Percentiles rank a stretch among this genome's conserved stretches.
Evolutionary conservation across 2,113 vertebrate genomes (phyloP).

Genomic region (Spheniscus mendiculus): DNA sequence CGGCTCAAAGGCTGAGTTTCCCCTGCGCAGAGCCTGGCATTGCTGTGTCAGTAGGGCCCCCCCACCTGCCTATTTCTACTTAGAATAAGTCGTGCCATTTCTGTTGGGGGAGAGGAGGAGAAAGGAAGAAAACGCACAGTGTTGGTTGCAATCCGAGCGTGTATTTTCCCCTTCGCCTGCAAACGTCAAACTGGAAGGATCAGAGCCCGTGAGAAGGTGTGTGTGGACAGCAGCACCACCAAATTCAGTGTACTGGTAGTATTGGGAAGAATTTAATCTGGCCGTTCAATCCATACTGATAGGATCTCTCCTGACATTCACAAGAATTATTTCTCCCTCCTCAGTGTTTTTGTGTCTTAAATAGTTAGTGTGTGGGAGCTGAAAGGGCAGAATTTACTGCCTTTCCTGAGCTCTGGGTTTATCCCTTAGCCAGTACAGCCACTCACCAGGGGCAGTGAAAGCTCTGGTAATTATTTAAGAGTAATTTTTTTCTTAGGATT

Average conservation of each 20-base stretch:
- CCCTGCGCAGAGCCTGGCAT: background rate
- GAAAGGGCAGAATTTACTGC: background rate
- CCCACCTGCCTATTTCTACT: background rate
- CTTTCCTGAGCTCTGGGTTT: background rate
- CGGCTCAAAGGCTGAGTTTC: background rate
- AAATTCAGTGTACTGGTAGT: background rate
- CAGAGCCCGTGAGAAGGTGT: background rate
- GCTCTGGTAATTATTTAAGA: background rate
- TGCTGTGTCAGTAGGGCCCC: too few species aligned
- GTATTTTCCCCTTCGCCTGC: background rate
- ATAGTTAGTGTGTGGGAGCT: background rate
- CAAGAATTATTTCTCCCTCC: background rate
- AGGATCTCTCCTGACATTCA: background rate
- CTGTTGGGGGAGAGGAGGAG: background rate
- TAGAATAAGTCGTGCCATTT: background rate
- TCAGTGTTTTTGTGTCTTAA: background rate
- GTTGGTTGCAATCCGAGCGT: background rate
- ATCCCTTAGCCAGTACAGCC: background rate
- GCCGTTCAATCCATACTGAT: background rate
- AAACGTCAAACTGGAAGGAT: rapidly evolving
- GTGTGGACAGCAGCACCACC: background rate
- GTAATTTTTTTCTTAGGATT: background rate
- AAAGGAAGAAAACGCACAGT: rapidly evolving
- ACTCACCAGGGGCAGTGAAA: background rate
- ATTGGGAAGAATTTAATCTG: background rate